Percentiles rank a stretch among this genome's conserved stretches.
Conservation (phyloP, 2,797 vertebrate species). For the Yasuhikotakia modesta region DNA sequence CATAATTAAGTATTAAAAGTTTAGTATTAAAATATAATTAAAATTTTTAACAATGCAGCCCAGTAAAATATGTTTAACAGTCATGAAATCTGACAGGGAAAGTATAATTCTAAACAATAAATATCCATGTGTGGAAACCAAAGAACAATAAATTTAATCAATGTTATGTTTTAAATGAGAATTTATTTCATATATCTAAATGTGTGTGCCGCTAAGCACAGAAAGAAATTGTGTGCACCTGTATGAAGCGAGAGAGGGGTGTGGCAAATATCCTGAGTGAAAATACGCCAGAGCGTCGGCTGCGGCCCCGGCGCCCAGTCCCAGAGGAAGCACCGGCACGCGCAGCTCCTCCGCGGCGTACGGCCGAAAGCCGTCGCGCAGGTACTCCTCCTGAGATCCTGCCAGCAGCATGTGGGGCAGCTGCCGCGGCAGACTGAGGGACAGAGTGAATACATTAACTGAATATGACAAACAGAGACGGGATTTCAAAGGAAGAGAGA, state of each 20-base stretch:
- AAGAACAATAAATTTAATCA: too few relatives aligned
- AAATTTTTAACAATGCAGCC: too few relatives aligned
- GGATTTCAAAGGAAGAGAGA: not conserved
- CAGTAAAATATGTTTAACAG: too few relatives aligned
- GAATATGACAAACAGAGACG: not conserved
- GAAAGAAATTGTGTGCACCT: conserved; percentile 33
- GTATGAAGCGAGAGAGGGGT: conserved; percentile 47
- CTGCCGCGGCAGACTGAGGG: conserved; percentile 84
- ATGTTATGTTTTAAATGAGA: too few relatives aligned
- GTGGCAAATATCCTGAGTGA: conserved; percentile 84
- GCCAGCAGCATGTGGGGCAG: conserved; percentile 81
- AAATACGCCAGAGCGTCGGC: conserved; percentile 83
- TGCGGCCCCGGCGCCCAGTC: conserved; percentile 82
- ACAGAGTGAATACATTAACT: not conserved
- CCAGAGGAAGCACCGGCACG: conserved; percentile 84
- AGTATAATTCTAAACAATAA: too few relatives aligned
- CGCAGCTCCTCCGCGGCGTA: conserved; percentile 91
- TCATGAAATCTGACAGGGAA: too few relatives aligned
- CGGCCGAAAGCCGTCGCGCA: conserved; percentile 86
- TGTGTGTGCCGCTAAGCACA: not conserved
- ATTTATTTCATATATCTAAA: not conserved
- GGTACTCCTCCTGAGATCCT: conserved; percentile 85
- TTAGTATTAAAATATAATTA: too few relatives aligned
- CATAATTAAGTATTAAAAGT: too few relatives aligned
- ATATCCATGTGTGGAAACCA: too few relatives aligned